These are phyloP conservation scores for Paramormyrops kingsleyae DNA, from an alignment of 2,113 vertebrate species.

Conservation along the genomic window DNA sequence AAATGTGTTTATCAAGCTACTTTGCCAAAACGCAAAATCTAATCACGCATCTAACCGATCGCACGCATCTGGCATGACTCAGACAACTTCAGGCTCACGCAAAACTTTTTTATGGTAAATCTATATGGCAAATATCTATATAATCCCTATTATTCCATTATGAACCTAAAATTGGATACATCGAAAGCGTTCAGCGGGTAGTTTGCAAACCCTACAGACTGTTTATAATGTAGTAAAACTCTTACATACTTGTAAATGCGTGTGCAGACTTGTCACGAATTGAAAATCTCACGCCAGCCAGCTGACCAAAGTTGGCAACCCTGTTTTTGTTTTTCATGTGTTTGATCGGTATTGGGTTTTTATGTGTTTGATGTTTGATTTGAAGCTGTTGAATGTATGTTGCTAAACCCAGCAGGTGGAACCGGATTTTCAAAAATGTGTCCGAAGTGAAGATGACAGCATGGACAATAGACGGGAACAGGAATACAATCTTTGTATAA, in stretches of 20 bases:
- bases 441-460: background rate
- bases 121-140: background rate
- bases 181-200: background rate
- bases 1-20: constrained; percentile 50
- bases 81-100: background rate
- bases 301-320: background rate
- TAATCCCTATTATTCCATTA: no score
- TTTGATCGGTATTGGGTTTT: background rate
- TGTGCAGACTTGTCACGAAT: background rate
- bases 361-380: background rate
- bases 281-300: background rate
- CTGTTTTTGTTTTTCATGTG: background rate
- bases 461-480: background rate
- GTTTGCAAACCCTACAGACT: background rate
- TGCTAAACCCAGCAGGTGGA: background rate
- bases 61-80: background rate
- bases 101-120: background rate
- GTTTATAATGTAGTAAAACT: background rate
- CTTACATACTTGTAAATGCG: background rate
- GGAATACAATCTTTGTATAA: background rate
- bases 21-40: constrained; percentile 34
- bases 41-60: no score
- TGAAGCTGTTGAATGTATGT: background rate
- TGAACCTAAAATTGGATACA: no score
- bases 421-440: background rate